A percentile compares a stretch with the other conserved stretches of the same genome.
Evolutionary conservation across 2,113 vertebrate species (phyloP).

Genomic region (Zosterops hypoxanthus): DNA sequence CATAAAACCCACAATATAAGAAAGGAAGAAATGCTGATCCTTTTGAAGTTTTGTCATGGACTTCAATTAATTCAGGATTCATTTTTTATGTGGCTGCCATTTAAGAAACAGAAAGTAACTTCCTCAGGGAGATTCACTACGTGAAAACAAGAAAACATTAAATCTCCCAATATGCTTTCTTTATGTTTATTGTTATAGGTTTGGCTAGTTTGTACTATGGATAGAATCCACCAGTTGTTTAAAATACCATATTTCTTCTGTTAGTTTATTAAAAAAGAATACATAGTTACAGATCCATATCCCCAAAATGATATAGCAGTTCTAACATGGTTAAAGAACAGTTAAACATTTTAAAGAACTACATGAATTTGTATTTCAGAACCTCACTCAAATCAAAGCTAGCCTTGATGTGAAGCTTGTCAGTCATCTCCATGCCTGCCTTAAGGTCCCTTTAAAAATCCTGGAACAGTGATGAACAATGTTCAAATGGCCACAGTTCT

Average conservation of each 20-base stretch:
- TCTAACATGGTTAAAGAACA: background rate
- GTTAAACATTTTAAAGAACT: background rate
- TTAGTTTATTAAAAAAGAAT: background rate
- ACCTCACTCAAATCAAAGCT: background rate
- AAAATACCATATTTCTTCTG: background rate
- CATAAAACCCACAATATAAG: background rate
- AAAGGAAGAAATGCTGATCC: background rate
- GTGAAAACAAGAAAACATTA: background rate
- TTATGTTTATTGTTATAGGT: background rate
- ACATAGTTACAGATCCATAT: background rate
- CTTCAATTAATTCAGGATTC: background rate
- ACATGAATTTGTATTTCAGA: background rate
- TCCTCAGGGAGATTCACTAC: background rate
- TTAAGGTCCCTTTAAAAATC: background rate
- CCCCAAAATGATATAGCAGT: background rate
- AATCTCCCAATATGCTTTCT: background rate
- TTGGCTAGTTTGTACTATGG: background rate
- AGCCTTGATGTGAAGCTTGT: background rate
- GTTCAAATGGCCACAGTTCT: background rate
- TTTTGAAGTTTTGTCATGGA: background rate
- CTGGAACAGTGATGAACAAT: background rate
- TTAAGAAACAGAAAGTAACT: background rate
- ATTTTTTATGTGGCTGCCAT: background rate
- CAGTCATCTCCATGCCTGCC: background rate
- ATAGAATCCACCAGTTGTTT: background rate